Percentiles rank a stretch among this genome's conserved stretches.
Conservation (phyloP, 2,113 vertebrate species). For the Stigmatopora argus region DNA sequence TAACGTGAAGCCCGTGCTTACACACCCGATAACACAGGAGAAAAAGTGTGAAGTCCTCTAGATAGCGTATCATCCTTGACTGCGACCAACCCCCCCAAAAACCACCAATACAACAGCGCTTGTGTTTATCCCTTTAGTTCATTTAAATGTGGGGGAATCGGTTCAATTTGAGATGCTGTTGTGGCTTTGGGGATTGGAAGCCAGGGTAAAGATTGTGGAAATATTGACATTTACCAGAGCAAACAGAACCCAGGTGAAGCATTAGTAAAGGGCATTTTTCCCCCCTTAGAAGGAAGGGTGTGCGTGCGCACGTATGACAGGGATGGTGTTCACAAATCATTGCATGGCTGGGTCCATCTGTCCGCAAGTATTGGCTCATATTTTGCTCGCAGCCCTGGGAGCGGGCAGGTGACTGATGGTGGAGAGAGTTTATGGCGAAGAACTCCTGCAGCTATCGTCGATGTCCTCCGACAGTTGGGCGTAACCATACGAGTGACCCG, state of each 20-base stretch:
- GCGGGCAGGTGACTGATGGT: constrained; percentile 47
- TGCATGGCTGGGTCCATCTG: constrained; percentile 44
- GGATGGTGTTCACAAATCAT: constrained; percentile 36
- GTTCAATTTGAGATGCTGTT: constrained; percentile 56
- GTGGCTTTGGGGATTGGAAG: constrained; percentile 30
- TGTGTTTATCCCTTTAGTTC: constrained; percentile 7
- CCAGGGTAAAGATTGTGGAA: constrained; percentile 62
- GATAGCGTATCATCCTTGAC: constrained; percentile 58
- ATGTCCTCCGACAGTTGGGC: constrained; percentile 25
- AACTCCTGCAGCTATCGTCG: constrained; percentile 35
- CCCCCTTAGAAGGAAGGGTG: constrained; percentile 19
- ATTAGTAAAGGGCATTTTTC: constrained; percentile 41
- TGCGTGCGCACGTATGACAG: constrained; percentile 3
- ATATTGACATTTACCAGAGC: constrained; percentile 65
- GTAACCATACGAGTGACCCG: background rate
- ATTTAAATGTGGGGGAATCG: constrained; percentile 41
- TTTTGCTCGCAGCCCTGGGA: constrained; percentile 39
- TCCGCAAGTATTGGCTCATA: constrained; percentile 39
- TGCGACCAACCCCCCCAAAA: constrained; percentile 17
- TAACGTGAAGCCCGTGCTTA: constrained; percentile 59
- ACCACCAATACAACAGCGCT: constrained; percentile 2
- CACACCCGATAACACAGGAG: constrained; percentile 48
- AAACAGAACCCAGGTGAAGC: constrained; percentile 59
- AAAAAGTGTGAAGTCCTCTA: constrained; percentile 54
- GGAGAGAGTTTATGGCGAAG: constrained; percentile 44